phyloP scores from a whole-genome alignment of 2,888 invertebrate species.

The Macrophya annulata region DNA sequence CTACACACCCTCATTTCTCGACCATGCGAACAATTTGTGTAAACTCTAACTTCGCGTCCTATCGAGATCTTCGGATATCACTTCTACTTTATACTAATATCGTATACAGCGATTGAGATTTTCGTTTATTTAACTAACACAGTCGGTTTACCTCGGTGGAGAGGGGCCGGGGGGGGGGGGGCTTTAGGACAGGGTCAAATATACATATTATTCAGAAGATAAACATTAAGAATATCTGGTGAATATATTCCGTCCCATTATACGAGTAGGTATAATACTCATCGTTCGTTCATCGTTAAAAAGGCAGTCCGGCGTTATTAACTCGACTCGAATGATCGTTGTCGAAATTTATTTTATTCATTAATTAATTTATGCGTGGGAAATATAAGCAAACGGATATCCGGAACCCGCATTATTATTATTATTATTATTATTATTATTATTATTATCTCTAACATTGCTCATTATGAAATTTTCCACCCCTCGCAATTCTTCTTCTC shows the following conservation, averaged over 20 bases:
- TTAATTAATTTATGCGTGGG: constrained; percentile 30
- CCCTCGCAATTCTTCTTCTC: too few species aligned
- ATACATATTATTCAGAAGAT: constrained; percentile 5
- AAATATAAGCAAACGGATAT: neutral
- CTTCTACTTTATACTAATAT: neutral
- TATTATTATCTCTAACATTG: neutral
- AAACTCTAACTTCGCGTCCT: constrained; percentile 11
- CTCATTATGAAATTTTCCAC: too few species aligned
- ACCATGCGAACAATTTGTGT: constrained; percentile 34
- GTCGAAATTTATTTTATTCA: neutral
- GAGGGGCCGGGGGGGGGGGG: too few species aligned
- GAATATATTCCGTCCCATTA: neutral
- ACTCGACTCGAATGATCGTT: neutral
- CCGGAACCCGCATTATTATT: neutral
- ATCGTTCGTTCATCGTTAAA: neutral
- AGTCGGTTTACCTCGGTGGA: neutral
- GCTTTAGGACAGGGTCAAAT: neutral
- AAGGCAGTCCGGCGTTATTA: neutral
- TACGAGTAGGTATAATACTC: neutral
- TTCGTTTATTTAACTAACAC: neutral
- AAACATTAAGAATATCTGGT: neutral
- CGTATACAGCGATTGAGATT: neutral
- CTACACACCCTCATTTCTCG: neutral
- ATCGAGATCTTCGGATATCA: neutral
- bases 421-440: too few species aligned